Evolutionary conservation across 2,888 invertebrate genomes (phyloP), one percentile per base, ranked within the genome.

Genomic region (Troilus luridus): DNA sequence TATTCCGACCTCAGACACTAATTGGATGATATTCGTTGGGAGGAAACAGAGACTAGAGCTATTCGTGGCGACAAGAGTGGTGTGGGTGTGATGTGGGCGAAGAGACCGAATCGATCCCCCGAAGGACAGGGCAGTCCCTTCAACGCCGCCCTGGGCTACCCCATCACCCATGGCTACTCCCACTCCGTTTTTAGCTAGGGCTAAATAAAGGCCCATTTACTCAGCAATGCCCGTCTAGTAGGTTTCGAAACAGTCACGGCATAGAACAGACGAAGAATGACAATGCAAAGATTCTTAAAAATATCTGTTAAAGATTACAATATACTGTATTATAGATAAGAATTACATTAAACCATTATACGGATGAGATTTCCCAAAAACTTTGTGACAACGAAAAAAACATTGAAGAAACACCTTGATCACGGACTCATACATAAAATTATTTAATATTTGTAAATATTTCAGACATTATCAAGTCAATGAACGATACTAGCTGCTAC

Each of bases 71-170:
- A 12, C 12, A n/a, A 41, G 56, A 41, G 11, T 0, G 85, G 56
- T 58, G 85, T 85, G 85, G 85, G 85, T 56, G 85, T 85, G 54
- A 85, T 85, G 85, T 85, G 85, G 85, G 85, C 85, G 85, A 85
- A n/a, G 10, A 85, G 85, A 85, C 85, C 85, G 85, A 85, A 85
- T 85, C 85, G 85, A 85, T 85, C 85, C 85, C 54, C 85, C 85
- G 85, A 85, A 85, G 85, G 85, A 85, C 85, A 85, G 56, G 81
- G 56, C 54, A 54, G 56, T 54, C 56, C 85, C 85, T 85, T 85
- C 14, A 56, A 21, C 85, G 85, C 85, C 72, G 7, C 41, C 72
- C 72, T 56, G n/a, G 56, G 17, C 56, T 12, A 6, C 14, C 21
- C 21, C 81, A 17, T 41, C 41, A 24, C 27, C 41, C 77, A 54